phyloP scores from a whole-genome alignment of 2,113 vertebrate species.

The Picathartes gymnocephalus region DNA sequence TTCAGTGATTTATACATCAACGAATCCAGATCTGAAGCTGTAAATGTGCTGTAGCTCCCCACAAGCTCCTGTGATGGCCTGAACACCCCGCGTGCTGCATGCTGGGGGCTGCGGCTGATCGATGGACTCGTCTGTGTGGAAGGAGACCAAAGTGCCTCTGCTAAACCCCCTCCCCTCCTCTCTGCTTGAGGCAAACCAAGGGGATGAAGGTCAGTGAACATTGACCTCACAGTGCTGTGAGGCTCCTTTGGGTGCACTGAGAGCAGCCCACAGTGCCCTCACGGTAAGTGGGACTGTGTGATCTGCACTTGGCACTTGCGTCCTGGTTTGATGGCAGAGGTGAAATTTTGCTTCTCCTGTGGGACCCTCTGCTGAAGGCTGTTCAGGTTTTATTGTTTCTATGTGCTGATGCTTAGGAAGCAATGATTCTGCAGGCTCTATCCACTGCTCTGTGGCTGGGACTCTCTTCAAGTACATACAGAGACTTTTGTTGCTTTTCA shows the following conservation, averaged over 20 bases:
- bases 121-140: accelerated
- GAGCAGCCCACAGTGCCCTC: background rate
- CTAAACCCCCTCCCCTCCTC: background rate
- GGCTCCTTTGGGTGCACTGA: accelerated
- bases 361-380: background rate
- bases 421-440: background rate
- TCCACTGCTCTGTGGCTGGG: background rate
- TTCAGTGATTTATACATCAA: background rate
- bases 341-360: background rate
- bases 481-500: background rate
- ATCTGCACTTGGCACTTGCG: accelerated
- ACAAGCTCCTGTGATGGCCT: accelerated
- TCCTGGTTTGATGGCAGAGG: background rate
- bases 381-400: background rate
- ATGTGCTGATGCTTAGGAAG: background rate
- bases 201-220: background rate
- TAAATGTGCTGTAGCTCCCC: background rate
- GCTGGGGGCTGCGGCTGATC: background rate
- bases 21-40: background rate
- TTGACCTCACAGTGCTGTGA: accelerated
- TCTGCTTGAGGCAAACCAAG: background rate
- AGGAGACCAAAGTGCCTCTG: background rate
- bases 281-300: accelerated
- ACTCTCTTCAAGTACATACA: background rate
- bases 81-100: accelerated